Evolutionary conservation across 1,140 invertebrate species (phyloP), one percentile per base, ranked within the genome.

Genomic region (Hermetia illucens): DNA sequence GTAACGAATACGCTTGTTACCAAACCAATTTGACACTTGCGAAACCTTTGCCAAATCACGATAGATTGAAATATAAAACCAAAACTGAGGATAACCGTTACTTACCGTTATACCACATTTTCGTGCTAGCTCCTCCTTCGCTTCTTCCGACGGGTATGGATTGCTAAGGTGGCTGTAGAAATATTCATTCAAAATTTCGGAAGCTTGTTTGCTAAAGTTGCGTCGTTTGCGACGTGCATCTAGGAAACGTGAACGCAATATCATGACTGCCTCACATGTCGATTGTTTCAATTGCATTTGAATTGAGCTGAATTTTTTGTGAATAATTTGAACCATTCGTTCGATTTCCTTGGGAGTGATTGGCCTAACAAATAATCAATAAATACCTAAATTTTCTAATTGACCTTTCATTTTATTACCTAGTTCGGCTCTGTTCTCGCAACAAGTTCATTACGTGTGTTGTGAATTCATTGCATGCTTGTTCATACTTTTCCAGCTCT

Each of bases 251-350:
- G 58, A 61, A 10, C 94, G 74, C 19, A 99, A 71, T 43, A 99
- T 98, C 95, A 99, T 99, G 36, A 99, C 95, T n/a, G 96, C 96
- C 64, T 99, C 96, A 62, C 96, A 99, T 12, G 95, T 99, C 43
- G 89, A 95, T 68, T 99, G 96, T 66, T 99, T 99, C 47, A 99
- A 67, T 65, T 99, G 96, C 82, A 98, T 95, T 68, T 99, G 95
- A 55, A 99, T 99, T 43, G 92, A 94, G 47, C 90, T 94, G 73
- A 99, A 99, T 64, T 98, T 98, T 72, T 96, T 96, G 62, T 97
- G 89, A 47, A 99, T 98, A 50, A 99, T 99, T 66, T 91, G 88
- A 18, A 99, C 95, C 96, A 99, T 99, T 52, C 95, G 77, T 60
- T 98, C 93, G 50, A 99, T 99, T 71, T 99, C 95, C 68, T 92